Evolutionary conservation across 2,113 vertebrate genomes (phyloP).

Genomic region (Spea multiplicata): DNA sequence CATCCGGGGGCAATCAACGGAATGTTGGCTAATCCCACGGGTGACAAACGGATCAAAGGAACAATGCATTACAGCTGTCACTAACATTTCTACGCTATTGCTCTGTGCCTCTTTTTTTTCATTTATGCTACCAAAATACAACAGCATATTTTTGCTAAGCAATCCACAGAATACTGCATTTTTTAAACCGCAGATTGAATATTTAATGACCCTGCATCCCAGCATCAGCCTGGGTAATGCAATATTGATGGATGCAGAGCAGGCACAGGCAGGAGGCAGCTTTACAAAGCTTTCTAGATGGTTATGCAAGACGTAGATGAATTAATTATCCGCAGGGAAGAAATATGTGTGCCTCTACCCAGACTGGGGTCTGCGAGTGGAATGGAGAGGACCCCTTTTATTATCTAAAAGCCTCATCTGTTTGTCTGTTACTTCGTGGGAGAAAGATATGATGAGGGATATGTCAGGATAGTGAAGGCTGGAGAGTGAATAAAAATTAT

Average conservation of each 20-base stretch:
- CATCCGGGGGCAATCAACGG: background rate
- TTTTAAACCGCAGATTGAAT: conserved; percentile 71
- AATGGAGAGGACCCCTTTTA: background rate
- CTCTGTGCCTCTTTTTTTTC: background rate
- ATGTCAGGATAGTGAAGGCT: background rate
- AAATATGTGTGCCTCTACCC: conserved; percentile 51
- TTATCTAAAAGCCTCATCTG: background rate
- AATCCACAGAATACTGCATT: conserved; percentile 60
- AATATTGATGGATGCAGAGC: conserved; percentile 67
- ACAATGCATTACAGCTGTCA: background rate
- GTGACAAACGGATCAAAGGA: background rate
- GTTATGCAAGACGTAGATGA: conserved; percentile 68
- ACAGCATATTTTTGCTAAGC: conserved; percentile 8
- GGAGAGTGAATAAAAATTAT: background rate
- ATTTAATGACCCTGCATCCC: conserved; percentile 73
- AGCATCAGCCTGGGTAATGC: conserved; percentile 60
- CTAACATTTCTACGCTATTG: conserved; percentile 1
- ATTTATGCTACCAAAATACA: conserved; percentile 16
- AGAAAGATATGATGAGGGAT: background rate
- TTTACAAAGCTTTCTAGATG: conserved; percentile 71
- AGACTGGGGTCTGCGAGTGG: background rate
- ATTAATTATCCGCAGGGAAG: conserved; percentile 72
- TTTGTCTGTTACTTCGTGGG: background rate
- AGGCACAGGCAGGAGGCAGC: conserved; percentile 60
- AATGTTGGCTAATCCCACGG: background rate